Conservation (phyloP, 2,888 invertebrate species). For the Stenodera caucasica region DNA sequence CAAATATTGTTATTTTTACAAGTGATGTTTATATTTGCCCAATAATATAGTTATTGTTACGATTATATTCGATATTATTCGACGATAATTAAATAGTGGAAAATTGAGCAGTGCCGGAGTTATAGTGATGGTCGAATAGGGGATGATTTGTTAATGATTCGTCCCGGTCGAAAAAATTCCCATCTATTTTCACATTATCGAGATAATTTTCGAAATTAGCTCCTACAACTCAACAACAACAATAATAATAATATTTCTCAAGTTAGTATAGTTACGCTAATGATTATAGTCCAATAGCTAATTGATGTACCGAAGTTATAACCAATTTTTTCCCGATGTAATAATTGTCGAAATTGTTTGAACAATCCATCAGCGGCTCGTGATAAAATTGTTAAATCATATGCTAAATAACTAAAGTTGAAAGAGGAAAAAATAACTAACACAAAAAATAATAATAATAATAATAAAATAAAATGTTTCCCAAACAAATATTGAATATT, state of each 20-base stretch:
- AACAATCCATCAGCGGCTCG: slow-evolving; percentile 35
- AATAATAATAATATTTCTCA: slow-evolving; percentile 26
- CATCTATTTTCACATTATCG: slow-evolving; percentile 24
- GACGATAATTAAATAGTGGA: too few species aligned
- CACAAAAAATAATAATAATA: slow-evolving; percentile 22
- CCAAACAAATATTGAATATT: neutral
- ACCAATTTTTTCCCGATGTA: slow-evolving; percentile 40
- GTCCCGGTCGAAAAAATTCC: too few species aligned
- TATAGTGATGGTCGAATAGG: neutral
- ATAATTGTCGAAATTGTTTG: slow-evolving; percentile 43
- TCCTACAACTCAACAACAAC: slow-evolving; percentile 29
- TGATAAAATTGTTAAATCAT: slow-evolving; percentile 40
- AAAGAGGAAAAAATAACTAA: too few species aligned
- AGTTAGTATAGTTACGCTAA: slow-evolving; percentile 46
- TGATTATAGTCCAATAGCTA: slow-evolving; percentile 47
- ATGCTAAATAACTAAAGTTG: slow-evolving; percentile 36
- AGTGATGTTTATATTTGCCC: slow-evolving; percentile 47
- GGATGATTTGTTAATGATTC: too few species aligned
- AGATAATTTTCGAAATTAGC: slow-evolving; percentile 40
- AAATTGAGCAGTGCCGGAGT: neutral
- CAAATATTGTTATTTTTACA: slow-evolving; percentile 55
- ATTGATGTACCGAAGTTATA: slow-evolving; percentile 45
- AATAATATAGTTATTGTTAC: slow-evolving; percentile 40
- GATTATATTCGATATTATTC: too few species aligned
- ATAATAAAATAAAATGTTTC: slow-evolving; percentile 17